Base-by-base conservation (phyloP, 2,113 vertebrate species). In the Lethenteron camtschaticum region DNA sequence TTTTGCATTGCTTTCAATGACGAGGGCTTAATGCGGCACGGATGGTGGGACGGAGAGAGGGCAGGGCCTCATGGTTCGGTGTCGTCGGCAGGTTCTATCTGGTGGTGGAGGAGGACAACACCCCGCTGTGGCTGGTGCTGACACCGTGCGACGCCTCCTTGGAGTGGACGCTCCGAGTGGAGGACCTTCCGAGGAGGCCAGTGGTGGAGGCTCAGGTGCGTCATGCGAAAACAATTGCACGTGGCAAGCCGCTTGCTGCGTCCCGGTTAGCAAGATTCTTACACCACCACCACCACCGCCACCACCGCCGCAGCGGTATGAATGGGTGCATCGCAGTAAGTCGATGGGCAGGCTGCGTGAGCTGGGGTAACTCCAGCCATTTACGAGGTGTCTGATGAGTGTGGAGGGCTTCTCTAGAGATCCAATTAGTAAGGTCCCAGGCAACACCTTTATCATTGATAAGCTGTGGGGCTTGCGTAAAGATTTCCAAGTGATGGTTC, bases 61-160 rank as follows among this genome's bases (percentile, higher is more conserved):
- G 41, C 41, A 41, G 41, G 41, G 41, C 41, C 41, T 41, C 41
- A 41, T 41, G 41, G 41, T 41, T 41, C 41, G 41, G 41, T 41
- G 41, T 41, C 41, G 41, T 41, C 6, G 41, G 5, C 75, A 99
- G 94, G 81, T 99, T 89, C 76, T 96, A 92, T 79, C 96, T 96
- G 73, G 84, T 90, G 79, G 92, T 99, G 71, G 94, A 99, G 74
- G 94, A 99, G 75, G 94, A 99, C 77, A 95, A 96, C 78, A 96
- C 94, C 10, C 92, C 94, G 2, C 73, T 99, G 57, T 89, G 88
- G 20, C 86, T 99, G 76, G 96, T 87, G 0, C 85, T 99, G 77
- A 99, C 92, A 4, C 94, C 94, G 0, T 96, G 94, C 0, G 94
- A 99, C 56, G 88, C 94, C 4, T 92, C 92, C 68, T 78, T 99